Evolutionary conservation across 2,888 invertebrate genomes (phyloP), one percentile per base, ranked within the genome.

Genomic region (Aphodius granarius): DNA sequence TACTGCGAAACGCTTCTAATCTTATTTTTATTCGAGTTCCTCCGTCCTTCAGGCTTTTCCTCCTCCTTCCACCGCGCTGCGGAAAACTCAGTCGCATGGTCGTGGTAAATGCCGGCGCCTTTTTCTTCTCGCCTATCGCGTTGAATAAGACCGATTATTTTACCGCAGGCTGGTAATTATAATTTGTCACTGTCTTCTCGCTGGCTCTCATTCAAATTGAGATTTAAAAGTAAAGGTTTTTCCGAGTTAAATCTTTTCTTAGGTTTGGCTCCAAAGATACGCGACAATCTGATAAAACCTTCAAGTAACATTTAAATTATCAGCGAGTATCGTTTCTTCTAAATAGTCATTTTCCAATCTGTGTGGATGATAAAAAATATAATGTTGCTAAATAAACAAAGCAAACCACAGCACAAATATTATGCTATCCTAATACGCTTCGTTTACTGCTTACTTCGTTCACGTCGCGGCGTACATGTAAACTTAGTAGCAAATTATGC

Each of bases 161-260:
- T 68, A 68, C 43, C 43, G 43, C 43, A 68, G 68, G 68, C 22
- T 68, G 68, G 73, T 73, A 76, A 76, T 76, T 76, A 76, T 73
- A 76, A 76, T 76, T 76, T 76, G 76, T 76, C 76, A 76, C 76
- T 76, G 76, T 76, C 76, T 73, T 65, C 21, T 20, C 21, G 19
- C 20, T 21, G 68, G 43, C 43, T 43, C 43, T 43, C 43, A 43
- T 43, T 43, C 43, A 68, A 68, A 68, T 68, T 22, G 68, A 68
- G 68, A 68, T 68, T 68, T 68, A 66, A 66, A 66, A 20, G 22
- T 20, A 68, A 21, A 68, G 20, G 20, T 68, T 68, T 68, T 68
- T 68, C 19, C 65, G 6, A 15, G 43, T 3, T 43, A 43, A 43
- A 43, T 43, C 43, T 43, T 43, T 43, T 43, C 43, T 43, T 43